phyloP scores from a whole-genome alignment of 2,113 vertebrate species.

The Corynorhinus townsendii region DNA sequence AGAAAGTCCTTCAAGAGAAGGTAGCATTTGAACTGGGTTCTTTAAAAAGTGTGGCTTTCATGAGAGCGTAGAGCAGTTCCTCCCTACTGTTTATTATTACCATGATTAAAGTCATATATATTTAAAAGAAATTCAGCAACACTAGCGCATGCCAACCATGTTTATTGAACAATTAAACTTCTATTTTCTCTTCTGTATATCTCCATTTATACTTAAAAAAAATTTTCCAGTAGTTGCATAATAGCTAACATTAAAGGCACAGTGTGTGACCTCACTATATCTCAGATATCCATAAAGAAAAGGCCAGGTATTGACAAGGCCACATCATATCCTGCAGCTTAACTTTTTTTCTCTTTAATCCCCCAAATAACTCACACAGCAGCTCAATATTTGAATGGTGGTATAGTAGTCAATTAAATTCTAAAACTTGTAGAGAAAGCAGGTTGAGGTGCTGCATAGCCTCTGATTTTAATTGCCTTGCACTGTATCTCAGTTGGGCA shows the following conservation, averaged over 20 bases:
- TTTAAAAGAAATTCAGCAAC: background rate
- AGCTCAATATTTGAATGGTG: background rate
- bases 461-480: background rate
- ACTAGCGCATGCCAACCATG: background rate
- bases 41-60: background rate
- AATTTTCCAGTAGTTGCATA: background rate
- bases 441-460: background rate
- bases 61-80: background rate
- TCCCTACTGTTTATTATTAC: background rate
- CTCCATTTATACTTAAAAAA: background rate
- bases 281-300: background rate
- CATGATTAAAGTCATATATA: background rate
- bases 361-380: background rate
- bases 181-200: background rate
- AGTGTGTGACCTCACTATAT: background rate
- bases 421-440: background rate
- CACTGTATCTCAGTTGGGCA: background rate
- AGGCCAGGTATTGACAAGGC: background rate
- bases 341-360: background rate
- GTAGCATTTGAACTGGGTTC: background rate
- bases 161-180: background rate
- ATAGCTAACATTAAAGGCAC: background rate
- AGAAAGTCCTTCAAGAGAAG: background rate
- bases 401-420: background rate
- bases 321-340: background rate